phyloP scores from a whole-genome alignment of 2,113 vertebrate species.

The Oncorhynchus clarkii region DNA sequence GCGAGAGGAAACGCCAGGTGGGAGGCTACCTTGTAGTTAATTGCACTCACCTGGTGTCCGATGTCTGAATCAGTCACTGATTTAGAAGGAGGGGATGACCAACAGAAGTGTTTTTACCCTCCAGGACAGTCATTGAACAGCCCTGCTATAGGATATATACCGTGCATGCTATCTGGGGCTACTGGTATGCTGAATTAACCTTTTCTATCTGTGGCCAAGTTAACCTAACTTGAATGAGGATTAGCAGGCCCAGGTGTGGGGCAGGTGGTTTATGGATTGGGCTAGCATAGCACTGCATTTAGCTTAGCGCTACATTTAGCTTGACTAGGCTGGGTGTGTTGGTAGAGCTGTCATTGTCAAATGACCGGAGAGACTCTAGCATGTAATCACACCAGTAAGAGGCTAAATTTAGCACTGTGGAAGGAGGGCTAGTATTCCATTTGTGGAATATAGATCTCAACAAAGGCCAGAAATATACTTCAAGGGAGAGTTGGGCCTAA shows the following conservation, averaged over 20 bases:
- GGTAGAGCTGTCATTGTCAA: conserved; percentile 51
- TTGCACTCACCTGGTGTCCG: too few relatives aligned
- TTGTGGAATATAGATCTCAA: conserved; percentile 16
- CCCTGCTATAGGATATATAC: too few relatives aligned
- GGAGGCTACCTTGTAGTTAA: too few relatives aligned
- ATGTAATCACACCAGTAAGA: conserved; percentile 39
- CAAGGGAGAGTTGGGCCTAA: neutral
- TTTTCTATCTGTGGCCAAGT: too few relatives aligned
- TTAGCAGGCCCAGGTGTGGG: conserved; percentile 30
- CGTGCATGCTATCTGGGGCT: too few relatives aligned
- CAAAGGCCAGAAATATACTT: conserved; percentile 20
- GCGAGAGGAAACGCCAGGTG: too few relatives aligned
- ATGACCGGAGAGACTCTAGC: conserved; percentile 34
- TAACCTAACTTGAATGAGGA: conserved; percentile 23
- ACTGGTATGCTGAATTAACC: too few relatives aligned
- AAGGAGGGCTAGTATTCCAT: conserved; percentile 18
- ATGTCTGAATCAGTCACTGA: too few relatives aligned
- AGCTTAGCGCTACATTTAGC: conserved; percentile 62
- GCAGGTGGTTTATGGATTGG: conserved; percentile 43
- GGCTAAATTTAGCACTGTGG: conserved; percentile 62
- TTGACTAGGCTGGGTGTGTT: conserved; percentile 38
- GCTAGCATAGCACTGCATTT: neutral
- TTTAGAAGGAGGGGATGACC: too few relatives aligned
- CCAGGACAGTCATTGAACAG: too few relatives aligned
- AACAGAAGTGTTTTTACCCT: too few relatives aligned